Evolutionary conservation across 2,888 invertebrate species (phyloP).

Genomic region (Rambutsinella grinnellia): DNA sequence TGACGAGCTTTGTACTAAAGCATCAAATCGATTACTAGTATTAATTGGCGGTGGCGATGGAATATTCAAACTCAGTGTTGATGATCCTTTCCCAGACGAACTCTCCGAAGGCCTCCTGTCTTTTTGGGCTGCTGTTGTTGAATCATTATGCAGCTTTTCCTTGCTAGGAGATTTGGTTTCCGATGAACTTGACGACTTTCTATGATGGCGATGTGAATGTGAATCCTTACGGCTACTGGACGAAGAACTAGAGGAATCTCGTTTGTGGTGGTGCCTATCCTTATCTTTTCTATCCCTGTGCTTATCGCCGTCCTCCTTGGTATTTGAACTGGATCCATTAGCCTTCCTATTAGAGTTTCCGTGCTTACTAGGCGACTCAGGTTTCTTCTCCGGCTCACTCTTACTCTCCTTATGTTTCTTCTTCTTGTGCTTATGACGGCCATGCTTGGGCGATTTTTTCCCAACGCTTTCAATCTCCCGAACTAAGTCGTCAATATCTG

Average conservation of each 20-base stretch:
- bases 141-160: not conserved
- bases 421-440: not conserved
- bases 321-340: not conserved
- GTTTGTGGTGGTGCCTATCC: slow-evolving; percentile 13
- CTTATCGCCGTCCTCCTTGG: not conserved
- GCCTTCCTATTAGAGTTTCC: not conserved
- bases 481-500: slow-evolving; percentile 22
- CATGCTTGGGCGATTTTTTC: not conserved
- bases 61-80: slow-evolving; percentile 1
- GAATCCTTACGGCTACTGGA: slow-evolving; percentile 29
- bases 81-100: slow-evolving; percentile 2
- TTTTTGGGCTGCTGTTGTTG: not conserved
- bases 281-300: slow-evolving; percentile 1
- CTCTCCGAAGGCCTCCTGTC: slow-evolving; percentile 5
- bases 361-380: not conserved
- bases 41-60: slow-evolving; percentile 10
- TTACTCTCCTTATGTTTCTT: slow-evolving; percentile 7
- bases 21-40: slow-evolving; percentile 25
- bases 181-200: not conserved
- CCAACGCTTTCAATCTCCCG: slow-evolving; percentile 28
- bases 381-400: not conserved
- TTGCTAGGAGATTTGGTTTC: slow-evolving; percentile 7
- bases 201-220: too few relatives aligned
- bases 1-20: not conserved
- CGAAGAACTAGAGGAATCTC: slow-evolving; percentile 18